Percentiles rank a stretch among this genome's conserved stretches.
These are phyloP conservation scores for Vombatus ursinus DNA, from an alignment of 2,113 vertebrate species.

Conservation along the genomic window DNA sequence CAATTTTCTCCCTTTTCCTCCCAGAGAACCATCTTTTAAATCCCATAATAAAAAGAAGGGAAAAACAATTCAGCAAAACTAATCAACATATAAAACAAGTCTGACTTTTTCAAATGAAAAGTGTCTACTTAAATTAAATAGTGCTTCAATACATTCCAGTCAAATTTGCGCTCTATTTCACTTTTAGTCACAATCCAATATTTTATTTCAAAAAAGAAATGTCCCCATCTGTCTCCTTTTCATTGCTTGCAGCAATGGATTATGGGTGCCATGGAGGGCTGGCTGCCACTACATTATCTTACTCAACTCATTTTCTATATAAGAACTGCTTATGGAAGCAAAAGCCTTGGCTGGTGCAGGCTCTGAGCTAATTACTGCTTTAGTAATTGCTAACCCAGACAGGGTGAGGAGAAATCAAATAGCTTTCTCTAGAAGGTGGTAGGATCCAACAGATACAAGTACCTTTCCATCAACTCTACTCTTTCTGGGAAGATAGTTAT, in stretches of 20 bases:
- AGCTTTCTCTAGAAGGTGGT: slow-evolving; percentile 55
- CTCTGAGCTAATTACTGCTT: slow-evolving; percentile 61
- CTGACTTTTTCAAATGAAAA: not conserved
- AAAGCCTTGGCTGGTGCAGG: slow-evolving; percentile 39
- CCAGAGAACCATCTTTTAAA: not conserved
- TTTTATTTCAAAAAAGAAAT: slow-evolving; percentile 36
- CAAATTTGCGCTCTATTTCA: not conserved
- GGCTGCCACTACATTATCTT: not conserved
- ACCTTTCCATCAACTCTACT: slow-evolving; percentile 30
- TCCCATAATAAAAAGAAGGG: not conserved
- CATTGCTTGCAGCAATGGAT: not conserved
- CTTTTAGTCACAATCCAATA: not conserved
- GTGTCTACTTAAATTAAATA: slow-evolving; percentile 17
- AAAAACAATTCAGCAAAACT: not conserved
- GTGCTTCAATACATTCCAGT: slow-evolving; percentile 22
- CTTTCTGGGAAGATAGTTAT: slow-evolving; percentile 21
- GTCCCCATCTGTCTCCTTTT: not conserved
- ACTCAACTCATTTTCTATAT: slow-evolving; percentile 11
- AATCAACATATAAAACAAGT: not conserved
- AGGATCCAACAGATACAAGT: slow-evolving; percentile 13
- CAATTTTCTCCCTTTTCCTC: not conserved
- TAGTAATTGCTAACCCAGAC: slow-evolving; percentile 72
- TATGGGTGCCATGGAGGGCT: not conserved
- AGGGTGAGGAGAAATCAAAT: slow-evolving; percentile 56
- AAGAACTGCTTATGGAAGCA: slow-evolving; percentile 57